Evolutionary conservation across 2,113 vertebrate species (phyloP).

Genomic region (Ailuropoda melanoleuca): DNA sequence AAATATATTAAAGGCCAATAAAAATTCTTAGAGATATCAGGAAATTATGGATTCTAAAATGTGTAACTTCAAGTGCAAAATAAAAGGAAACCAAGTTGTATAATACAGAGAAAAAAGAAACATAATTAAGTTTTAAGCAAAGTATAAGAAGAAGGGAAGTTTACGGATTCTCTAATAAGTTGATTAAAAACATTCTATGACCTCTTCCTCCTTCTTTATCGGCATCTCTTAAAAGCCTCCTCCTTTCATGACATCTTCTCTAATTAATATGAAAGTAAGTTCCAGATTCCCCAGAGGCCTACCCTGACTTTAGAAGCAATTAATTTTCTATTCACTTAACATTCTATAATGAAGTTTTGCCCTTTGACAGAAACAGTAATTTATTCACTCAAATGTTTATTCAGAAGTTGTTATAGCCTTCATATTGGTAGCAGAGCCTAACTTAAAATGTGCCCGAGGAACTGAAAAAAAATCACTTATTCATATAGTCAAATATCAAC

Average conservation of each 20-base stretch:
- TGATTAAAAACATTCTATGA: conserved; percentile 5
- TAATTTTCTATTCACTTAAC: conserved; percentile 68
- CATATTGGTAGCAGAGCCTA: not conserved
- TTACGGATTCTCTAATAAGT: conserved; percentile 25
- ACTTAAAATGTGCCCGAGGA: not conserved
- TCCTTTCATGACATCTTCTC: conserved; percentile 28
- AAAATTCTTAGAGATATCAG: not conserved
- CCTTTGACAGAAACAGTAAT: conserved; percentile 66
- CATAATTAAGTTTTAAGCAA: not conserved
- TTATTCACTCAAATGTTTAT: conserved; percentile 63
- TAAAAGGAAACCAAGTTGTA: not conserved
- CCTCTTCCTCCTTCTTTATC: not conserved
- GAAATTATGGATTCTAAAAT: not conserved
- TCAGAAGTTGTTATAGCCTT: conserved; percentile 17
- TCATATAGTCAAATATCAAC: not conserved
- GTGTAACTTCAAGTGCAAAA: not conserved
- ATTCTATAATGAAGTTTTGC: conserved; percentile 65
- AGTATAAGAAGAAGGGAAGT: not conserved
- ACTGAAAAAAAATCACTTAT: not conserved
- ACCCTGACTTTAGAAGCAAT: conserved; percentile 49
- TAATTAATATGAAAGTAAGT: conserved; percentile 65
- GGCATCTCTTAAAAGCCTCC: not conserved
- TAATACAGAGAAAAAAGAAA: not conserved
- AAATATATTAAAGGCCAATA: not conserved
- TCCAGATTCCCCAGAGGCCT: conserved; percentile 31